Evolutionary conservation across 2,113 vertebrate species (phyloP).

Genomic region (Chrysemys picta): DNA sequence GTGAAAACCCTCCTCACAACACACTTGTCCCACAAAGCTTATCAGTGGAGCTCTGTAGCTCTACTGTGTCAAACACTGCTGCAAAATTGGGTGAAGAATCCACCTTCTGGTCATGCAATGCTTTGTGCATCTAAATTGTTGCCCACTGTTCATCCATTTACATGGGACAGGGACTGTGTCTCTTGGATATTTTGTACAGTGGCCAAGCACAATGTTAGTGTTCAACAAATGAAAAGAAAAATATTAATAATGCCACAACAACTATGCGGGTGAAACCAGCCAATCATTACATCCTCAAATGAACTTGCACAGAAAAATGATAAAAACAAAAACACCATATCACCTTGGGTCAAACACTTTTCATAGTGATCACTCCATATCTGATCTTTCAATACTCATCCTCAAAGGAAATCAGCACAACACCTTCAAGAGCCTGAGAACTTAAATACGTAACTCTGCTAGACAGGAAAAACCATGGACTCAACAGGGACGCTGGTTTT

Average conservation of each 20-base stretch:
- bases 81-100: accelerated
- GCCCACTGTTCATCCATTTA: neutral
- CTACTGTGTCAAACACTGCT: neutral
- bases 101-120: neutral
- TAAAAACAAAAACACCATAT: neutral
- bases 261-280: neutral
- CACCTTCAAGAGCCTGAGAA: neutral
- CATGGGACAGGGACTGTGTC: neutral
- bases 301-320: neutral
- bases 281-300: neutral
- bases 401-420: neutral
- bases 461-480: neutral
- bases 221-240: neutral
- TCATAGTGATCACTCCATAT: neutral
- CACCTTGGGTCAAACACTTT: neutral
- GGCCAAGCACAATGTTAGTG: neutral
- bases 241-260: neutral
- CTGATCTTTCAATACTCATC: neutral
- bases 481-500: neutral
- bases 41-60: neutral
- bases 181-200: neutral
- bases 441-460: neutral
- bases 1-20: accelerated
- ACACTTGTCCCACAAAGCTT: neutral
- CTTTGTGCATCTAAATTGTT: neutral